Conservation (phyloP, 2,797 vertebrate species). For the Chelon auratus region DNA sequence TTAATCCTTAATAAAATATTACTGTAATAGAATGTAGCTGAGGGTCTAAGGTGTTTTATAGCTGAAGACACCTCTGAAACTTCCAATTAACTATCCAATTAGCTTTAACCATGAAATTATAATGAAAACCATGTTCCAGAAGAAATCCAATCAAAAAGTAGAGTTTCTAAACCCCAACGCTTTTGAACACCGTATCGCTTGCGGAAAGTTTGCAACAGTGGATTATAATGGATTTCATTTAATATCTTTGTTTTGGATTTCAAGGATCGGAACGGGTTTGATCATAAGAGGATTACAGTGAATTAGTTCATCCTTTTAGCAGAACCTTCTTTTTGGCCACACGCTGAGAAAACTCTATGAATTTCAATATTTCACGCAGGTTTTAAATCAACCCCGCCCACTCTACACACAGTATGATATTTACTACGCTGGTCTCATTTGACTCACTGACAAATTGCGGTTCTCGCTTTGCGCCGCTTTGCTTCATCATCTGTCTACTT, state of each 20-base stretch:
- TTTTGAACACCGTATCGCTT: slow-evolving; percentile 22
- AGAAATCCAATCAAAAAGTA: slow-evolving; percentile 45
- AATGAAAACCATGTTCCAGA: slow-evolving; percentile 46
- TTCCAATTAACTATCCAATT: slow-evolving; percentile 58
- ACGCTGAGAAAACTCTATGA: slow-evolving; percentile 7
- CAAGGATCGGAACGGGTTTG: slow-evolving; percentile 58
- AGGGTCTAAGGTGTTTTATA: slow-evolving; percentile 25
- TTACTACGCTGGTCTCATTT: slow-evolving; percentile 8
- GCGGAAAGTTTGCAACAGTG: slow-evolving; percentile 53
- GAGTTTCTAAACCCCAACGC: slow-evolving; percentile 20
- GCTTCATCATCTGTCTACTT: slow-evolving; percentile 31
- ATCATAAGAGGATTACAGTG: slow-evolving; percentile 67
- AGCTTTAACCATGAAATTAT: slow-evolving; percentile 38
- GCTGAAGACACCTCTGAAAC: slow-evolving; percentile 24
- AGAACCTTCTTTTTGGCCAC: slow-evolving; percentile 37
- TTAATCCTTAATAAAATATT: slow-evolving; percentile 1
- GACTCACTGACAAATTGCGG: slow-evolving; percentile 16
- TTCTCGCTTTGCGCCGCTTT: slow-evolving; percentile 9
- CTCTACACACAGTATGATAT: neutral
- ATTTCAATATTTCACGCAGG: slow-evolving; percentile 28
- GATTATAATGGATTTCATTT: slow-evolving; percentile 67
- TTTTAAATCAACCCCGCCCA: slow-evolving; percentile 3
- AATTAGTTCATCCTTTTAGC: slow-evolving; percentile 55
- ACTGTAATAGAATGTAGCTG: neutral
- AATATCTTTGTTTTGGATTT: slow-evolving; percentile 71